Percentiles rank a stretch among this genome's conserved stretches.
Evolutionary conservation across 1,140 invertebrate genomes (phyloP).

Genomic region (Heliothis virescens): DNA sequence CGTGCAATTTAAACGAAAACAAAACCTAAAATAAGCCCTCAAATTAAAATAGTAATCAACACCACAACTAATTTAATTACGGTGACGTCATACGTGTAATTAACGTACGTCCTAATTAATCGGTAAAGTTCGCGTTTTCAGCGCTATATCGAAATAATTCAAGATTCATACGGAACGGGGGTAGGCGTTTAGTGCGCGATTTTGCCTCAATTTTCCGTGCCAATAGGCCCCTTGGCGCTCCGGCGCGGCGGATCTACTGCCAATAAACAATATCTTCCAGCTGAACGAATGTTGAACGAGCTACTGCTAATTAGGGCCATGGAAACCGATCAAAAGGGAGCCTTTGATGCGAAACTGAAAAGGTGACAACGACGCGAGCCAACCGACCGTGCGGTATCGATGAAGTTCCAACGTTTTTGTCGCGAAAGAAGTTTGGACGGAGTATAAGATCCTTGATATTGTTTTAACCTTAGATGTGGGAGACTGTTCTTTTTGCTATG

Average conservation of each 20-base stretch:
- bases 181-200: conserved; percentile 68
- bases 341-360: conserved; percentile 82
- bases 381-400: conserved; percentile 57
- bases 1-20: neutral
- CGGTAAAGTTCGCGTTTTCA: conserved; percentile 34
- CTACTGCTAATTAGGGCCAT: conserved; percentile 83
- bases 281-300: conserved; percentile 69
- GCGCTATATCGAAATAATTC: conserved; percentile 62
- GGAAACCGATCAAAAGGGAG: conserved; percentile 75
- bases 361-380: conserved; percentile 72
- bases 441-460: neutral
- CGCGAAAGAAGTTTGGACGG: neutral
- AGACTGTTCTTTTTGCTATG: no score
- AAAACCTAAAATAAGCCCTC: neutral
- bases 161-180: conserved; percentile 65
- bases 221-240: conserved; percentile 65
- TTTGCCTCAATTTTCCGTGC: conserved; percentile 83
- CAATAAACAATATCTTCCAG: conserved; percentile 85
- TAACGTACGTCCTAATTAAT: conserved; percentile 42
- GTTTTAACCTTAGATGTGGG: neutral
- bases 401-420: conserved; percentile 39
- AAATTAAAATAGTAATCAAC: conserved; percentile 15
- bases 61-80: conserved; percentile 25
- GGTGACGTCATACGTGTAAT: conserved; percentile 29
- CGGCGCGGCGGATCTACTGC: conserved; percentile 71